Evolutionary conservation across 2,113 vertebrate species (phyloP).

Genomic region (Micronisus gabar): DNA sequence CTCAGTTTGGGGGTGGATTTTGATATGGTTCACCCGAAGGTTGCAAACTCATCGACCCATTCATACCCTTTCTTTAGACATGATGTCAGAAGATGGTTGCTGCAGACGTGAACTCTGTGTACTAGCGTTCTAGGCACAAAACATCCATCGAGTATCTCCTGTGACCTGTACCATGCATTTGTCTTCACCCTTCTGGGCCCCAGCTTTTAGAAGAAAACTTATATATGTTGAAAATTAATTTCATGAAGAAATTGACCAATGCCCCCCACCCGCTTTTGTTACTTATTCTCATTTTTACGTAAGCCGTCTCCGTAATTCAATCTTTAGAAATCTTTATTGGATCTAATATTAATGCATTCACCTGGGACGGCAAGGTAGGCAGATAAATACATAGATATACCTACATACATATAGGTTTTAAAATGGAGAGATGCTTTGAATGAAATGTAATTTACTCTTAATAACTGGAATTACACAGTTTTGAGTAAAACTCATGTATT

Average conservation of each 20-base stretch:
- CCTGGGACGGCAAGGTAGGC: neutral
- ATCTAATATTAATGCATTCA: neutral
- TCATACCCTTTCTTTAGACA: neutral
- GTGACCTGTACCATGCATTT: neutral
- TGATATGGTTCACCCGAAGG: neutral
- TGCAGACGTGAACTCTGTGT: neutral
- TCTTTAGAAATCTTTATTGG: neutral
- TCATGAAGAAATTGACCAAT: neutral
- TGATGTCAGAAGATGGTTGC: neutral
- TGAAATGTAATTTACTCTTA: neutral
- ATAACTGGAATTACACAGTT: neutral
- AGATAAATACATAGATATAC: neutral
- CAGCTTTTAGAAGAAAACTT: neutral
- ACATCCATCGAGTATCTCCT: neutral
- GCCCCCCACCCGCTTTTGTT: neutral
- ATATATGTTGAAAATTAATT: neutral
- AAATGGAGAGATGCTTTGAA: neutral
- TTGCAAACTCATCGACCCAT: neutral
- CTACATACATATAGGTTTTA: neutral
- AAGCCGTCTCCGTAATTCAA: neutral
- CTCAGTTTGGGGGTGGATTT: neutral
- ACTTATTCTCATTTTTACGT: neutral
- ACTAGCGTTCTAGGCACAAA: neutral
- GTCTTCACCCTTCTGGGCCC: neutral
- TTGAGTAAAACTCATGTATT: neutral